Base-by-base conservation (phyloP, 2,888 invertebrate genomes). In the Troides helena region DNA sequence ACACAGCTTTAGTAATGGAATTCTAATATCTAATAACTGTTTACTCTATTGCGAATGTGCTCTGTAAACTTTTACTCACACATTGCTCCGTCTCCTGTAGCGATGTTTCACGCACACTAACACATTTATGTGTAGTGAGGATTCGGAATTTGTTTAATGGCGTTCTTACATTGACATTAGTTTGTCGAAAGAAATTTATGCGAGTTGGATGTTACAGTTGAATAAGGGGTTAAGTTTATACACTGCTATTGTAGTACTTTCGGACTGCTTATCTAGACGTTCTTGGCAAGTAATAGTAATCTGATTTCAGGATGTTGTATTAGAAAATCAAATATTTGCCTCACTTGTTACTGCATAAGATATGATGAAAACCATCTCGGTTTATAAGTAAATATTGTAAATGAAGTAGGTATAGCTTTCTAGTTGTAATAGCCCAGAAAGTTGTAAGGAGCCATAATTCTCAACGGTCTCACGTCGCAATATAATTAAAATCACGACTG, bases 401-500 rank as follows among this genome's bases (percentile, higher is more conserved):
- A 17, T 14, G 50, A 2, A 63, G 25, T 53, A 60, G 21, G 23
- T 39, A 18, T 53, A 36, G 17, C 7, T 60, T 50, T 61, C 25
- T 39, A n/a, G 53, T 39, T 39, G 39, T 39, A 39, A 17, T 57
- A 61, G 67, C 63, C 78, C 78, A 84, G 81, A 86, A 85, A 78
- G 85, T 85, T 83, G 81, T 76, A 78, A 76, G 76, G 76, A 81
- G 82, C 85, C 82, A 87, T 90, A 90, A 88, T 85, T 90, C 86
- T 84, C 78, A 65, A 74, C 78, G 84, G 83, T 87, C 85, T 85
- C 86, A 87, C 88, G 87, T 88, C 85, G 88, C 88, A 86, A 90
- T 90, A 90, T 92, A 92, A 92, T 92, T 92, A 92, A 91, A 92
- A 92, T 91, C 90, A 89, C 86, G 88, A 90, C 89, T 88, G 89